Percentiles rank a stretch among this genome's conserved stretches.
Conservation (phyloP, 1,140 invertebrate genomes). For the Pogonomyrmex barbatus region DNA sequence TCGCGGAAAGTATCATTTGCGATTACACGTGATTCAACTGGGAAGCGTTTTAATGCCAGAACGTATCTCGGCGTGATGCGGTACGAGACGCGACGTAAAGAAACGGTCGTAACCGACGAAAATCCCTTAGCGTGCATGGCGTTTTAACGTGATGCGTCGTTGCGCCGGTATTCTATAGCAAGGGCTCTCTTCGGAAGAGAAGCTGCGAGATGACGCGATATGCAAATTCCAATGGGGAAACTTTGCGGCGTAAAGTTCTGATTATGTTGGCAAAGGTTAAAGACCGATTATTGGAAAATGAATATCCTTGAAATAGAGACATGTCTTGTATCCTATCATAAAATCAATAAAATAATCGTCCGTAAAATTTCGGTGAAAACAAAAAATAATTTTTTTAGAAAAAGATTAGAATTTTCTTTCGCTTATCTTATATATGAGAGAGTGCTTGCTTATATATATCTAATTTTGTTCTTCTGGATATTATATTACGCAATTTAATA, state of each 20-base stretch:
- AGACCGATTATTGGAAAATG: constrained; percentile 43
- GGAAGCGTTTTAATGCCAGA: not conserved
- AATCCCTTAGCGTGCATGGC: constrained; percentile 22
- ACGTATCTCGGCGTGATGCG: not conserved
- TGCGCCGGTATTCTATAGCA: constrained; percentile 11
- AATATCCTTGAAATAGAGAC: constrained; percentile 8
- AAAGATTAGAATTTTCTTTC: not conserved
- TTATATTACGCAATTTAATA: not conserved
- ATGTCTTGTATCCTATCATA: not conserved
- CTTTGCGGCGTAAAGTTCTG: constrained; percentile 15
- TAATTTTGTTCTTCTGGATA: not conserved
- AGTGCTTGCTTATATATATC: not conserved
- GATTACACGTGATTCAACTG: constrained; percentile 24
- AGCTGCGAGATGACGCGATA: constrained; percentile 63
- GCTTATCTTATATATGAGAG: not conserved
- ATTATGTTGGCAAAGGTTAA: constrained; percentile 38
- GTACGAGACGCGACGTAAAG: constrained; percentile 2
- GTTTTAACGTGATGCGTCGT: constrained; percentile 38
- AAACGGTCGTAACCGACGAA: constrained; percentile 11
- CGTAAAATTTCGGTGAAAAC: not conserved
- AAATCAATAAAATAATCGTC: constrained; percentile 11
- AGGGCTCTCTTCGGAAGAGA: constrained; percentile 38
- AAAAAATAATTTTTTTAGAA: not conserved
- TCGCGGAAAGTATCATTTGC: not conserved
- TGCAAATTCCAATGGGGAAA: constrained; percentile 44